phyloP scores from a whole-genome alignment of 2,113 vertebrate genomes.

The human region DNA sequence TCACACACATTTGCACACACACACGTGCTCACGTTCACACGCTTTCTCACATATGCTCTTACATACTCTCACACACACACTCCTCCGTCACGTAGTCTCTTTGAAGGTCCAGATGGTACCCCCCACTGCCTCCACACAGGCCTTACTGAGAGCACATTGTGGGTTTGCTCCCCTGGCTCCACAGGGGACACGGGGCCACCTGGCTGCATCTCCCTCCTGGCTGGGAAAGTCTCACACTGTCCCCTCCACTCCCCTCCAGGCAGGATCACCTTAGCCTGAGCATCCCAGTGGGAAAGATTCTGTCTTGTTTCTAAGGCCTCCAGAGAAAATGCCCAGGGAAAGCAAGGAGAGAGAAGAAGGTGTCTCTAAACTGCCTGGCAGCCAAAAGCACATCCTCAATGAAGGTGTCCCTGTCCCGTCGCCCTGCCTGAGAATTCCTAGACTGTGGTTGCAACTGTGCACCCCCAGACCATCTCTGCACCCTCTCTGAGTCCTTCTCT shows the following conservation, averaged over 20 bases:
- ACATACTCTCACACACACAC: not conserved
- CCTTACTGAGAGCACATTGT: not conserved
- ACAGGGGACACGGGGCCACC: fast-evolving
- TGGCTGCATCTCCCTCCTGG: not conserved
- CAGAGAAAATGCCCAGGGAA: not conserved
- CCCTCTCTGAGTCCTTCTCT: not conserved
- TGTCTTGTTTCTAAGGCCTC: not conserved
- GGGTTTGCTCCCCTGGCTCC: not conserved
- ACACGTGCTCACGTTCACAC: not conserved
- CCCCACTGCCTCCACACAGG: not conserved
- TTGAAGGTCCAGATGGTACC: not conserved
- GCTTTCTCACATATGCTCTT: too few relatives aligned
- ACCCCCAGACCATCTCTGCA: not conserved
- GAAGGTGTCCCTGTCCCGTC: fast-evolving
- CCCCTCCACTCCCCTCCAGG: not conserved
- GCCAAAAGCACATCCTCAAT: fast-evolving
- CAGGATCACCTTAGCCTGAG: not conserved
- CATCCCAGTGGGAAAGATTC: not conserved
- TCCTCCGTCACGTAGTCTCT: not conserved
- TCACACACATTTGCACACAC: too few relatives aligned
- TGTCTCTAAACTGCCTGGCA: fast-evolving
- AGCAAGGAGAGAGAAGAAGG: not conserved
- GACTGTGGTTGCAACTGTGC: fast-evolving
- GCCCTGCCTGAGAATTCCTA: not conserved
- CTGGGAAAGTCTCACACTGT: not conserved